A percentile compares a stretch with the other conserved stretches of the same genome.
Evolutionary conservation across 2,113 vertebrate genomes (phyloP).

Genomic region (Eudyptes chrysolophus): DNA sequence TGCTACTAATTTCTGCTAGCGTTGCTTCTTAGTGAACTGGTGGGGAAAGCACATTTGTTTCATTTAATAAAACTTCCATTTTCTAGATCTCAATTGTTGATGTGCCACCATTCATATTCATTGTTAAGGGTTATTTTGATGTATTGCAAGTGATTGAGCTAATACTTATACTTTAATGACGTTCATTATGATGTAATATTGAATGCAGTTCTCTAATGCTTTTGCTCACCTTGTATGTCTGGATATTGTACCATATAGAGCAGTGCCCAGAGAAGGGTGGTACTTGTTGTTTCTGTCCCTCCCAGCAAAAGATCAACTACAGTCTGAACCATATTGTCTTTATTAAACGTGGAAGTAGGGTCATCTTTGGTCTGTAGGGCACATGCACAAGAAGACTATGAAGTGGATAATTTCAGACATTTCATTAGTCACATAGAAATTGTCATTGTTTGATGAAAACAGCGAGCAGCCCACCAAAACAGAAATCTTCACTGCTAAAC

Average conservation of each 20-base stretch:
- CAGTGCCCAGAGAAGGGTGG: conserved; percentile 75
- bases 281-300: conserved; percentile 74
- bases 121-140: background rate
- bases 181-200: background rate
- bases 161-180: background rate
- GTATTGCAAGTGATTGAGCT: background rate
- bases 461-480: background rate
- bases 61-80: background rate
- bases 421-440: background rate
- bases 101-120: background rate
- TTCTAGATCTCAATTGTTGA: background rate
- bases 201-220: background rate
- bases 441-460: background rate
- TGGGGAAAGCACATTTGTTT: background rate
- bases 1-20: background rate
- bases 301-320: conserved; percentile 74
- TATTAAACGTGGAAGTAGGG: conserved; percentile 63
- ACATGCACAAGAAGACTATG: background rate
- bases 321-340: conserved; percentile 73
- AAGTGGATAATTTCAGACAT: background rate
- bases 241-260: conserved; percentile 72
- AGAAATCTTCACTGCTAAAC: background rate
- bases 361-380: conserved; percentile 47
- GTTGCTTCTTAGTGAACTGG: background rate
- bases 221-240: conserved; percentile 68